A percentile compares a stretch with the other conserved stretches of the same genome.
These are phyloP conservation scores for Atherix ibis DNA, from an alignment of 2,888 invertebrate species.

Conservation along the genomic window DNA sequence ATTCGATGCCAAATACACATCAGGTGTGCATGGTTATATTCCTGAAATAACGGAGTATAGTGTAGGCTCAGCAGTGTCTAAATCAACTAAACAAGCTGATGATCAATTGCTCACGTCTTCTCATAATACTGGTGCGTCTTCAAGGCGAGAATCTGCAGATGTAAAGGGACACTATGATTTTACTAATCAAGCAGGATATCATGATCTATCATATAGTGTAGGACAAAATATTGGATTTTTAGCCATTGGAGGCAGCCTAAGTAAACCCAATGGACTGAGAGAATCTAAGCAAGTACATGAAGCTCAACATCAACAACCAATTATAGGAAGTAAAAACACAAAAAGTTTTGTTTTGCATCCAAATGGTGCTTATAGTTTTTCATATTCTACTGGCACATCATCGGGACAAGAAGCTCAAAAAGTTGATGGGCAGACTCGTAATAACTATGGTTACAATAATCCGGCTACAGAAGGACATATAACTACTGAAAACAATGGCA, in stretches of 20 bases:
- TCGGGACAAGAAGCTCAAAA: not conserved
- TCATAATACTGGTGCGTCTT: not conserved
- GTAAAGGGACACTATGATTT: not conserved
- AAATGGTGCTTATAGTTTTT: not conserved
- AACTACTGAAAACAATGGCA: not conserved
- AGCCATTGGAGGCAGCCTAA: not conserved
- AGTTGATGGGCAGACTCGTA: not conserved
- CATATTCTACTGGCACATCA: not conserved
- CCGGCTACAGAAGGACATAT: not conserved
- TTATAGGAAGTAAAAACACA: not conserved
- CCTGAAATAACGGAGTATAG: constrained; percentile 10
- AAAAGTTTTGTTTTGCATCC: too few species aligned
- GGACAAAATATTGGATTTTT: not conserved
- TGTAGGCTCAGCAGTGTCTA: not conserved
- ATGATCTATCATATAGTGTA: not conserved
- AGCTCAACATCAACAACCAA: not conserved
- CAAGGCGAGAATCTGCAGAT: not conserved
- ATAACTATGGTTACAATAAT: not conserved
- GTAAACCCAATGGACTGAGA: not conserved
- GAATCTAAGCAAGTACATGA: not conserved
- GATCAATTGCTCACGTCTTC: not conserved
- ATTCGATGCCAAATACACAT: constrained; percentile 21
- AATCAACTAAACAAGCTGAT: too few species aligned
- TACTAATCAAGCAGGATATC: not conserved
- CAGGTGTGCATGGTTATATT: constrained; percentile 22